Evolutionary conservation across 2,797 vertebrate genomes (phyloP), one percentile per base, ranked within the genome.

Genomic region (Pterois miles): DNA sequence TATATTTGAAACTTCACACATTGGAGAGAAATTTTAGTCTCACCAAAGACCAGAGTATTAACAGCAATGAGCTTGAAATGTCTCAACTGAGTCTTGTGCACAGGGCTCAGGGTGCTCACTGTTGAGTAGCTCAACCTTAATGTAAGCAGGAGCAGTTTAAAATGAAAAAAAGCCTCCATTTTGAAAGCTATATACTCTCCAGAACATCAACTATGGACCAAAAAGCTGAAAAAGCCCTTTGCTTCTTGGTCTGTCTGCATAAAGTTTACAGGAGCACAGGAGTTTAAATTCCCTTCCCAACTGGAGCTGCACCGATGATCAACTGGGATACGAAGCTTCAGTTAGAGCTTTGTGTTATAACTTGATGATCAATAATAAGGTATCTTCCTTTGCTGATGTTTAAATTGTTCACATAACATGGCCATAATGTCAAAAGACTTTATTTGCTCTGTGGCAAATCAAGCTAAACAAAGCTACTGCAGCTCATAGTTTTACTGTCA

Each of bases 11-110:
- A 52, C 50, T 58, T 56, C 33, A 64, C 33, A 31, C 48, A 33
- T 20, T 70, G 16, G 40, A 13, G 60, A 77, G 62, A 36, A 43
- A 53, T 50, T 48, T 81, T 69, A 78, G 50, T 78, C 73, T 74
- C 74, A 74, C 86, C 90, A 90, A 89, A 93, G 87, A 90, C 36
- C 64, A 54, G 53, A 67, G 69, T 20, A 48, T 16, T 43, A 18
- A 43, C 40, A 18, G 16, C 40, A 43, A 43, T 43, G 16, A 43
- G 16, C 8, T 13, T 4, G 36, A 62, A 54, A 25, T 2, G 10
- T 67, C 69, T 40, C n/a, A 8, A 18, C 8, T 4, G 54, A 56
- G 68, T 43, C 40, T 43, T 43, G 40, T 43, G 40, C 38, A 40
- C 13, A 5, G 5, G 38, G 38, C 64, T 76, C 53, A 4, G 22